Base-by-base conservation (phyloP, 37 sponge, comb jelly and placozoan genomes). In the Diacarnus erythraeanus region DNA sequence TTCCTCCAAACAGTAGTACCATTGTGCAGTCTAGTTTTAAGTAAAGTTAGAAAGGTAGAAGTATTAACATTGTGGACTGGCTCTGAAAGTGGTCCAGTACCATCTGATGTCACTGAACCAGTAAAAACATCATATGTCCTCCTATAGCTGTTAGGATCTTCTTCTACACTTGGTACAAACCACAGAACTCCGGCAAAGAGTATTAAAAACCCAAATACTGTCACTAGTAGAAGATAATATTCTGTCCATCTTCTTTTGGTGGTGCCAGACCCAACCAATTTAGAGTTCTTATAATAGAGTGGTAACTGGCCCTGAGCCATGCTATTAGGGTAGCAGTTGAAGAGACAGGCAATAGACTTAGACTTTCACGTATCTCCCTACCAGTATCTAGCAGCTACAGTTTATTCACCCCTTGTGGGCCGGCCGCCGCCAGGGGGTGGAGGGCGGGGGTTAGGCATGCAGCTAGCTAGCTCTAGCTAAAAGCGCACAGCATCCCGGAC, bases 211-310 rank as follows among this genome's bases (percentile, higher is more conserved):
- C 68, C 83, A 63, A 75, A 75, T 6, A 83, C 18, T 17, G 37
- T 25, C 9, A 75, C 34, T 6, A 66, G 76, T 38, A 83, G 42
- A 2, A 83, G 83, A 41, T 83, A 83, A 26, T 75, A 67, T 20
- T 83, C 83, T 42, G 75, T 83, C 83, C 83, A 83, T 44, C 40
- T 51, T 34, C 51, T 83, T 25, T 20, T 58, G 5, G 68, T 26
- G 2, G 59, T 10, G 21, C 23, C 33, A 25, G 69, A 41, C 17
- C 67, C 76, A 23, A 67, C 69, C 0, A 38, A 56, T 51, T 83
- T 83, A 9, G 67, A 66, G 39, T 83, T 83, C 41, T 83, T 83
- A 30, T 83, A 75, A 29, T 75, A 83, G 68, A 76, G 68, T 36
- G 83, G 83, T 9, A 83, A 66, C 18, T 68, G 54, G 2, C 63